Base-by-base conservation (phyloP, 2,797 vertebrate genomes). In the Cryptoblepharus egeriae region DNA sequence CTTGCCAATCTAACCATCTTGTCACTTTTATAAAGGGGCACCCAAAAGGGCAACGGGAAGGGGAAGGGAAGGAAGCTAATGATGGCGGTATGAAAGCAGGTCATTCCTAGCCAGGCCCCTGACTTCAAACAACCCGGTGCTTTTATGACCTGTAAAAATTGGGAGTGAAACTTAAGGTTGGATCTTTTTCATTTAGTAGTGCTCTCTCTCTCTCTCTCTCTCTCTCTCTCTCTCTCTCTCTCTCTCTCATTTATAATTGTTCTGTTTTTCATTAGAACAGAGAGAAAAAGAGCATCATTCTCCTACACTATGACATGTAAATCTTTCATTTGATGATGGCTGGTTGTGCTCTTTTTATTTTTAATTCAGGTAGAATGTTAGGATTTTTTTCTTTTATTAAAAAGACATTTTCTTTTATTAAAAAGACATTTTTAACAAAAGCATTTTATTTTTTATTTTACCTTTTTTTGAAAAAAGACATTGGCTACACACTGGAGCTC, bases 181-280 rank as follows among this genome's bases (percentile, higher is more conserved):
- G 70, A 82, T 79, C 18, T 71, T 90, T 92, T 88, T 86, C 77
- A 88, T 90, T 85, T 82, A 65, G 32, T 28, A 83, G 32, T 55
- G n/a, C 2, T 49, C 6, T 49, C 6, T 49, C 80, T n/a, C 37
- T 35, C 20, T 70, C 89, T 42, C 22, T 69, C 37, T 26, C 35
- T 69, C 5, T 49, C 2, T 49, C 6, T 49, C 6, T 49, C 80
- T n/a, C 37, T 35, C 20, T 70, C 89, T 42, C 22, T 69, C 37
- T 26, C 35, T 69, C 5, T 49, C 39, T 85, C 37, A 78, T 87
- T 79, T 80, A 61, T 61, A 77, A 68, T 3, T 28, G 0, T 80
- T 88, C 64, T 90, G 63, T 0, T 88, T 85, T 87, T 79, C 79
- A 87, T 84, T 88, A 80, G 65, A 85, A 84, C 7, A 52, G 7